Evolutionary conservation across 2,888 invertebrate species (phyloP), one percentile per base, ranked within the genome.

Genomic region (Chydorus sphaericus): DNA sequence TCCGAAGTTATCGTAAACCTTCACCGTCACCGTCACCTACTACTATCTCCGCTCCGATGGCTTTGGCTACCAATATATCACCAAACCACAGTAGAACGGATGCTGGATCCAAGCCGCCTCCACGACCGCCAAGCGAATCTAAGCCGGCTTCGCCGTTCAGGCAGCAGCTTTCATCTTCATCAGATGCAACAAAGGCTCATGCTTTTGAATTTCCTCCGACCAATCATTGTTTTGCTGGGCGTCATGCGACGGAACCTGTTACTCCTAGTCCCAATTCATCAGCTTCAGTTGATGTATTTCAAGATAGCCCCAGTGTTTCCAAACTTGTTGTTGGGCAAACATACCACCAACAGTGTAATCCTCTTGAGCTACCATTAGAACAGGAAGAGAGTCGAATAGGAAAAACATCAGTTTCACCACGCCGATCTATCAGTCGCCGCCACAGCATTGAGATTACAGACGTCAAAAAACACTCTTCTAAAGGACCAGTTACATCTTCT

Each of bases 1-100:
- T 82, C 70, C 76, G 84, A 61, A 85, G 83, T 64, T 83, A 83
- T 66, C 72, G 83, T 63, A 57, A 57, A 33, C 57, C 54, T 1
- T 29, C 16, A 6, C 38, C 56, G 14, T 49, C 52, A 18, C 54
- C 56, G 26, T 26, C 49, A 4, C 48, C 29, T 10, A 23, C 30
- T 16, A 29, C 48, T n/a, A 49, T 29, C 5, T 10, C 48, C 18
- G 48, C 52, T 20, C 30, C 50, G 20, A n/a, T 38, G 14, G 18
- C 36, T 7, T 23, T 56, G 14, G 23, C 44, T 16, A 33, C 56
- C 23, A 16, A 30, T 14, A 39, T n/a, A n/a, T 44, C 44, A 1
- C 44, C 44, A 26, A 26, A 26, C 26, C n/a, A n/a, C n/a, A n/a
- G n/a, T n/a, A 7, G 39, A 7, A 20, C 23, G 33, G 5, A 31